A percentile compares a stretch with the other conserved stretches of the same genome.
Conservation (phyloP, 2,888 invertebrate genomes). For the Agriopis leucophaearia region DNA sequence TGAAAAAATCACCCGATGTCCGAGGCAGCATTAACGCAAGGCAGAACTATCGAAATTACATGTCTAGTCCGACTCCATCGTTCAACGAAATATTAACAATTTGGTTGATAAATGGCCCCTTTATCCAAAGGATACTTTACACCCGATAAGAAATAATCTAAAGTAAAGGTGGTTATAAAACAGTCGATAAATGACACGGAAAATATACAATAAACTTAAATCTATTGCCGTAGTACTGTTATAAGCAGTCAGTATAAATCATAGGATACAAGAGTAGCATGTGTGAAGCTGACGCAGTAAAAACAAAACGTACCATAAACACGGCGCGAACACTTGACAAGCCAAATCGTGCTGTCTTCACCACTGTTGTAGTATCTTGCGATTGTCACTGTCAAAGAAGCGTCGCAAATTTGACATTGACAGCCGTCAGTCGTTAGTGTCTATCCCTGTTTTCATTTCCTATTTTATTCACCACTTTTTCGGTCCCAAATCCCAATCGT, state of each 20-base stretch:
- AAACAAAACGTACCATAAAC: neutral
- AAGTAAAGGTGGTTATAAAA: constrained; percentile 48
- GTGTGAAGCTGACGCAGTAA: neutral
- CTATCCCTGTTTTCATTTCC: too few species aligned
- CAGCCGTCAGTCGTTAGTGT: too few species aligned
- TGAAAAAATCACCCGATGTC: too few species aligned
- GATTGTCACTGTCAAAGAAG: too few species aligned
- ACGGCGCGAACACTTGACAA: constrained; percentile 1
- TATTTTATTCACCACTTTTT: too few species aligned
- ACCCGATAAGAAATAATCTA: constrained; percentile 38
- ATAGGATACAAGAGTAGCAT: constrained; percentile 21
- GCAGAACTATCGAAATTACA: constrained; percentile 44
- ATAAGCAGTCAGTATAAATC: constrained; percentile 30
- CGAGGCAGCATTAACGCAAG: neutral
- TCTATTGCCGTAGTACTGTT: constrained; percentile 44
- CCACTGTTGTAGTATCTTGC: too few species aligned
- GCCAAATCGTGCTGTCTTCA: too few species aligned
- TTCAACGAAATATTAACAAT: constrained; percentile 28
- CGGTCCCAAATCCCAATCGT: too few species aligned
- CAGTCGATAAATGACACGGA: constrained; percentile 43
- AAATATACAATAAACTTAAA: constrained; percentile 35
- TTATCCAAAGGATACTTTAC: constrained; percentile 19
- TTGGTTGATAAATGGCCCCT: constrained; percentile 56
- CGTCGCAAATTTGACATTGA: too few species aligned
- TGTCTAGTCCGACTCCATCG: constrained; percentile 46